These are phyloP conservation scores for Epizoanthus rinbou DNA, from an alignment of 92 coral and sea anemone species.

Conservation along the genomic window DNA sequence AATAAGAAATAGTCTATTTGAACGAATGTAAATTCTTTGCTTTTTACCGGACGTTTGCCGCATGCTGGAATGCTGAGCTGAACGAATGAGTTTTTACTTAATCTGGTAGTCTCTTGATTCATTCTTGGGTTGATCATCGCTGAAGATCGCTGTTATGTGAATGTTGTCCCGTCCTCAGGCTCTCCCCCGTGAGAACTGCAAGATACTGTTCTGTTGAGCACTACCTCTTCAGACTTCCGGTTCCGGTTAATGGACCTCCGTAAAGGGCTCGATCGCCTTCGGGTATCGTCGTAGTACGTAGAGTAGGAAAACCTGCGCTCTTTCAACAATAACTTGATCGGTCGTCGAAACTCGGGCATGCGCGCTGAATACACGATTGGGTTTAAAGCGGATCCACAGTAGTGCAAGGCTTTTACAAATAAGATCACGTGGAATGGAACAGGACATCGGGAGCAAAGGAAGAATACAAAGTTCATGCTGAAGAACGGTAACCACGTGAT, in stretches of 20 bases:
- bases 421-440: conserved; percentile 55
- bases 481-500: conserved; percentile 86
- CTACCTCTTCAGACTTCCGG: conserved; percentile 47
- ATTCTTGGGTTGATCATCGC: too few relatives aligned
- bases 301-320: conserved; percentile 67
- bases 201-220: conserved; percentile 29
- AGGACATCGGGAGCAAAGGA: conserved; percentile 57
- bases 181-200: conserved; percentile 15
- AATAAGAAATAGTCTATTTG: too few relatives aligned
- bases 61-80: too few relatives aligned
- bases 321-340: conserved; percentile 54
- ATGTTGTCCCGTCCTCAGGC: conserved; percentile 25
- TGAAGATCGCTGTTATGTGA: conserved; percentile 3
- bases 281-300: conserved; percentile 50
- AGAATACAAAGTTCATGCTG: conserved; percentile 73
- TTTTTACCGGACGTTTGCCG: too few relatives aligned
- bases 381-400: conserved; percentile 75
- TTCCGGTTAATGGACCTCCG: conserved; percentile 28
- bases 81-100: too few relatives aligned
- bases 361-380: conserved; percentile 82
- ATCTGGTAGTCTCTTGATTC: too few relatives aligned
- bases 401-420: conserved; percentile 72
- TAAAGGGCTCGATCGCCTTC: conserved; percentile 35
- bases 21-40: background rate
- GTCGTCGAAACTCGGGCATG: conserved; percentile 83